phyloP scores from a whole-genome alignment of 2,888 invertebrate genomes.

The Pterobdella sp. region DNA sequence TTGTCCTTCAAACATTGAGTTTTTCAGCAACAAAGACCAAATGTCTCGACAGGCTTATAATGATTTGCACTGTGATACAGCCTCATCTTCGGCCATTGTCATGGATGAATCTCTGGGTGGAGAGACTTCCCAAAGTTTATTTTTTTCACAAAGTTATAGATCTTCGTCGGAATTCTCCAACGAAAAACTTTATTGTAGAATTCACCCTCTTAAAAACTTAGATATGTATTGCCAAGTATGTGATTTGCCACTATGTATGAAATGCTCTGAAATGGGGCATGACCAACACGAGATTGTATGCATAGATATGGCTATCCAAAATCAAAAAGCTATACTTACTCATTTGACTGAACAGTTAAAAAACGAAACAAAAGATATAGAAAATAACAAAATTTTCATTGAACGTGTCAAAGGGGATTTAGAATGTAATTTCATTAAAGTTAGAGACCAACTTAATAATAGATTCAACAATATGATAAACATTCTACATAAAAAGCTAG shows the following conservation, averaged over 20 bases:
- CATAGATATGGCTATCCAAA: conserved; percentile 13
- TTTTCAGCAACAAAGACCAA: background rate
- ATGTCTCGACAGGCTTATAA: background rate
- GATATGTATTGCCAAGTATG: conserved; percentile 15
- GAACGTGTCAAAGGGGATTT: background rate
- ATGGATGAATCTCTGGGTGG: background rate
- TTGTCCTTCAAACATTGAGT: background rate
- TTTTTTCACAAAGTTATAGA: conserved; percentile 24
- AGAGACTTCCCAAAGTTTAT: conserved; percentile 1
- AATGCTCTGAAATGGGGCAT: conserved; percentile 11
- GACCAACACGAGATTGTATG: conserved; percentile 15
- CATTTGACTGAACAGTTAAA: background rate
- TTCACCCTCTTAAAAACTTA: conserved; percentile 10
- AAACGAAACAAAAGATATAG: background rate
- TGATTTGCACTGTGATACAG: background rate
- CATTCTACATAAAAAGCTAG: background rate
- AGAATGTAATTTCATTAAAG: background rate
- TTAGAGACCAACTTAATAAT: background rate
- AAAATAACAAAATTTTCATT: background rate
- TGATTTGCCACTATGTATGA: conserved; percentile 3
- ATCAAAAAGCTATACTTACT: conserved; percentile 1
- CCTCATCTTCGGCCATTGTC: conserved; percentile 15
- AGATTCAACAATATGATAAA: background rate
- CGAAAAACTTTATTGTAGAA: conserved; percentile 12
- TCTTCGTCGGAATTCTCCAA: conserved; percentile 20